Conservation (phyloP, 2,888 invertebrate genomes). For the Linnaemya tessellans region DNA sequence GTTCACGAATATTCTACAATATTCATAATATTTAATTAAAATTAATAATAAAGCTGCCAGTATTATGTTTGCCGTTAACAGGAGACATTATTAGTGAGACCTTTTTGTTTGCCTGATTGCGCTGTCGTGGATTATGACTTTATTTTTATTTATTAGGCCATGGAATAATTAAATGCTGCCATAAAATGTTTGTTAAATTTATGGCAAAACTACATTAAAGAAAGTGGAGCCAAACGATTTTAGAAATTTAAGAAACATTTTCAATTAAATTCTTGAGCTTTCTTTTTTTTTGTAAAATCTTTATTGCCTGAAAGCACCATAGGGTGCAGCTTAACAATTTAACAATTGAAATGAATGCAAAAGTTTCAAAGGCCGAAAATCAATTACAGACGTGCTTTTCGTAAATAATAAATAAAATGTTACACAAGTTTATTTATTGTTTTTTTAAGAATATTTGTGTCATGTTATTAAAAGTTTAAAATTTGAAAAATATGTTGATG, state of each 20-base stretch:
- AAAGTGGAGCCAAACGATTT: background rate
- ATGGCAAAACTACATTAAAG: background rate
- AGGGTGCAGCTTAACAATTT: background rate
- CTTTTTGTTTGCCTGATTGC: background rate
- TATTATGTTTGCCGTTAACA: background rate
- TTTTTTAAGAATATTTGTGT: no score
- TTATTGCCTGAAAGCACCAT: background rate
- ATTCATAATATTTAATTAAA: constrained; percentile 60
- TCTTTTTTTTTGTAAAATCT: background rate
- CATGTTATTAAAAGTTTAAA: no score
- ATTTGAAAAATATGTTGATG: no score
- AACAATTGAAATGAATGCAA: background rate
- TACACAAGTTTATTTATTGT: background rate
- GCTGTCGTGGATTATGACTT: background rate
- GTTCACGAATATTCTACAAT: background rate
- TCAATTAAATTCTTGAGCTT: background rate
- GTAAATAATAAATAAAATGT: background rate
- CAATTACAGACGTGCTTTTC: background rate
- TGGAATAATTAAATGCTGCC: background rate
- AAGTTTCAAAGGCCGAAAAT: background rate
- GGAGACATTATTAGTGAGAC: background rate
- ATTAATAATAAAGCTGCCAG: constrained; percentile 48
- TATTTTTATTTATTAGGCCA: background rate
- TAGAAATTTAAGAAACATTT: background rate
- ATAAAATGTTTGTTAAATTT: background rate